A percentile compares a stretch with the other conserved stretches of the same genome.
Conservation (phyloP, 2,797 vertebrate species). For the Fratercula arctica region DNA sequence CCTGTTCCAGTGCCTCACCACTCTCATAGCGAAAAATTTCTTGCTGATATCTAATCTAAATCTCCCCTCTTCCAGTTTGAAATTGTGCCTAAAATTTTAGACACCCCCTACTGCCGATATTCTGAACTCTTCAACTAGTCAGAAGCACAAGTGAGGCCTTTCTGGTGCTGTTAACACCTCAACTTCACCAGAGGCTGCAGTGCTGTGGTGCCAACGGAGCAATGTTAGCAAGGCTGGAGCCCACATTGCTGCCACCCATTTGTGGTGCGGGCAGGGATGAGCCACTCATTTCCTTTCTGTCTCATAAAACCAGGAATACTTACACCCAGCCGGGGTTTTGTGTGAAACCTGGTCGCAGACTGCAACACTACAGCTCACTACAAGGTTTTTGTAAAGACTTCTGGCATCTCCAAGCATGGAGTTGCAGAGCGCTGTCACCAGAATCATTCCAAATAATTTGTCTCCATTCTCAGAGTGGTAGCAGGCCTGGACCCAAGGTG, state of each 20-base stretch:
- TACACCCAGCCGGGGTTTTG: background rate
- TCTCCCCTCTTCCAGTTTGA: no score
- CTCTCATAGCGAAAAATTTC: no score
- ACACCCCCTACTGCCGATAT: background rate
- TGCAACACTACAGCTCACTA: background rate
- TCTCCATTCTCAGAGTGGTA: background rate
- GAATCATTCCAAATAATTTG: background rate
- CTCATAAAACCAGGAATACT: background rate
- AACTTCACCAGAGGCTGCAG: background rate
- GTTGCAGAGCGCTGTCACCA: fast-evolving
- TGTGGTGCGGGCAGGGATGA: background rate
- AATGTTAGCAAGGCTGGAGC: background rate
- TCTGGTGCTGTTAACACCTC: no score
- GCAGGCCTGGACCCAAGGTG: background rate
- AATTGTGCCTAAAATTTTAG: background rate
- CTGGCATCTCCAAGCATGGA: background rate
- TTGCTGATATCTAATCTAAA: no score
- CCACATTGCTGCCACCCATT: background rate
- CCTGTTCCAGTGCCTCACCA: no score
- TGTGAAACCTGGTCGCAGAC: background rate
- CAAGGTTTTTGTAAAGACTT: background rate
- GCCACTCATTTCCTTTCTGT: background rate
- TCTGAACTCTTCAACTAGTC: background rate
- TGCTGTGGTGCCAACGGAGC: background rate
- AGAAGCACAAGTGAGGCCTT: background rate